phyloP scores from a whole-genome alignment of 2,113 vertebrate genomes.

The Lota lota region DNA sequence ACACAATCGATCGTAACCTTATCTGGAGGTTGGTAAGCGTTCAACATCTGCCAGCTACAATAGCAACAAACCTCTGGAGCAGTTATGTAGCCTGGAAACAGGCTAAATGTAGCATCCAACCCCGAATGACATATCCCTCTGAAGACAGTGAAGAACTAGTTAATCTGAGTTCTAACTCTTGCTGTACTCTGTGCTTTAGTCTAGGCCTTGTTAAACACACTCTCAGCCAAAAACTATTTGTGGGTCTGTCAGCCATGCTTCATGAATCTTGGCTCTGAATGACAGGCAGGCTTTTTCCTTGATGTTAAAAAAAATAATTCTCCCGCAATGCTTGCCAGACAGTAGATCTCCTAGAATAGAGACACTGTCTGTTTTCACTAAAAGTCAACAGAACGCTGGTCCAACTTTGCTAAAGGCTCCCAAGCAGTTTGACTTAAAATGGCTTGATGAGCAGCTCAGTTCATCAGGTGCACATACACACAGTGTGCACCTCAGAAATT shows the following conservation, averaged over 20 bases:
- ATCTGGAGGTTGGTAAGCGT: too few species aligned
- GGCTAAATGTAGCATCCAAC: too few species aligned
- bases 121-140: too few species aligned
- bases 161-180: background rate
- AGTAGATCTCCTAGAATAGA: conserved; percentile 39
- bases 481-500: background rate
- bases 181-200: background rate
- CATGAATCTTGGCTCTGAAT: conserved; percentile 23
- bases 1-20: too few species aligned
- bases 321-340: conserved; percentile 29
- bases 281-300: conserved; percentile 9
- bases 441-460: conserved; percentile 18
- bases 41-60: too few species aligned
- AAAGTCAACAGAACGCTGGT: conserved; percentile 25
- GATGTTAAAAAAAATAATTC: conserved; percentile 3
- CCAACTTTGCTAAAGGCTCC: conserved; percentile 23
- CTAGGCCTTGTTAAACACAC: conserved; percentile 10
- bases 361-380: conserved; percentile 35
- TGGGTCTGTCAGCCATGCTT: conserved; percentile 29
- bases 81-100: too few species aligned
- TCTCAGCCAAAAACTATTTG: conserved; percentile 24
- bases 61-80: too few species aligned
- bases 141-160: too few species aligned
- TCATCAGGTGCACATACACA: conserved; percentile 9
- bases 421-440: conserved; percentile 7